Conservation (phyloP, 1,140 invertebrate genomes). For the Drosophila pseudoananassae region DNA sequence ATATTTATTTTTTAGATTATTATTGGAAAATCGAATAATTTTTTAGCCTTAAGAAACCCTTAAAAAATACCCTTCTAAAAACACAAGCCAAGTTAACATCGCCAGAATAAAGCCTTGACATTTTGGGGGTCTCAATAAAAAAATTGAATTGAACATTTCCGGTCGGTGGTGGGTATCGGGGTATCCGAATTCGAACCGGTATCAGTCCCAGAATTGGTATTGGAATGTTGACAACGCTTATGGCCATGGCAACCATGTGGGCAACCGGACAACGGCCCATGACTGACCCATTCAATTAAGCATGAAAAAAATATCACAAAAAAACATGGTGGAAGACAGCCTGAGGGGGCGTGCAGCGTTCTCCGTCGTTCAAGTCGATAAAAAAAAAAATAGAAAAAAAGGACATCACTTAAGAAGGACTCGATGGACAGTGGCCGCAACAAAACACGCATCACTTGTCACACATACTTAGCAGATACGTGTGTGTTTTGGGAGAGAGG, state of each 20-base stretch:
- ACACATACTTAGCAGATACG: slow-evolving; percentile 68
- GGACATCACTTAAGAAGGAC: slow-evolving; percentile 82
- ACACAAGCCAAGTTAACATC: slow-evolving; percentile 6
- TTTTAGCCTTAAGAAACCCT: too few relatives aligned
- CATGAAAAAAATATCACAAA: slow-evolving; percentile 64
- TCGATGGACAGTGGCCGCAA: slow-evolving; percentile 70
- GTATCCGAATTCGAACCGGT: slow-evolving; percentile 3
- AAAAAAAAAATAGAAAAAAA: slow-evolving; percentile 66
- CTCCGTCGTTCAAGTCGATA: slow-evolving; percentile 34
- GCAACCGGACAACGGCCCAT: slow-evolving; percentile 61
- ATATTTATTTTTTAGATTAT: too few relatives aligned
- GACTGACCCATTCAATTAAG: slow-evolving; percentile 84
- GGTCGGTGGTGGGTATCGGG: slow-evolving; percentile 8
- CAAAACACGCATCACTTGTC: slow-evolving; percentile 84
- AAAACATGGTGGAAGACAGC: not conserved
- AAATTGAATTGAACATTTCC: slow-evolving; percentile 82
- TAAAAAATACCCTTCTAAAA: not conserved
- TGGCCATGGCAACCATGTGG: slow-evolving; percentile 60
- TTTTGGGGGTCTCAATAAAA: slow-evolving; percentile 27
- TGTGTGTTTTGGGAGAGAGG: not conserved
- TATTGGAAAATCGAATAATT: too few relatives aligned
- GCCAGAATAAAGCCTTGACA: not conserved
- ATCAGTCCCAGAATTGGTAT: not conserved
- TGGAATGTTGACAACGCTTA: not conserved
- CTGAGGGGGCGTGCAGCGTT: slow-evolving; percentile 14